A percentile compares a stretch with the other conserved stretches of the same genome.
These are phyloP conservation scores for Lamellibrachia columna DNA, from an alignment of 2,888 invertebrate species.

Conservation along the genomic window DNA sequence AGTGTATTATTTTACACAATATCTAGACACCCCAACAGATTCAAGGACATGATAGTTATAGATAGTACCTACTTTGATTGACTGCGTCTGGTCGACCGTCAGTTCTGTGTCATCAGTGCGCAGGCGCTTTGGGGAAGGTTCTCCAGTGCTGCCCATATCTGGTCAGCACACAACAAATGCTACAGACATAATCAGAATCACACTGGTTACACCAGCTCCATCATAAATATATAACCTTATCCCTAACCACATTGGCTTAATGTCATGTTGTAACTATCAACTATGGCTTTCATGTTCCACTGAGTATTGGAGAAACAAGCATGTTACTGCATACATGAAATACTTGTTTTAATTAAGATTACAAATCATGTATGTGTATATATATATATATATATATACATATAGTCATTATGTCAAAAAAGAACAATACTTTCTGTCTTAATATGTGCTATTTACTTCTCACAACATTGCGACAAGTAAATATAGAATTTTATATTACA, in stretches of 20 bases:
- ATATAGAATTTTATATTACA: too few relatives aligned
- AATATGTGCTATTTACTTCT: too few relatives aligned
- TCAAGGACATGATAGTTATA: not conserved
- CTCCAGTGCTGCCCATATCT: conserved; percentile 23
- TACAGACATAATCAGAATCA: not conserved
- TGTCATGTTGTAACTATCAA: not conserved
- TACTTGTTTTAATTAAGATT: not conserved
- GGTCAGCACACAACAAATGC: not conserved
- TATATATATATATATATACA: not conserved
- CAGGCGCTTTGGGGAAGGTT: conserved; percentile 30
- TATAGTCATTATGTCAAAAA: not conserved
- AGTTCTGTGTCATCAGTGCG: conserved; percentile 29
- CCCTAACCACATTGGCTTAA: not conserved
- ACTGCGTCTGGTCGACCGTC: conserved; percentile 46
- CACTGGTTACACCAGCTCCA: too few relatives aligned
- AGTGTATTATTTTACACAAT: too few relatives aligned
- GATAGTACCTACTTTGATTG: conserved; percentile 45
- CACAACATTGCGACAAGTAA: not conserved
- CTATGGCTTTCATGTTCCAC: not conserved
- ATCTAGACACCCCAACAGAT: not conserved
- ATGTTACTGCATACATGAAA: not conserved
- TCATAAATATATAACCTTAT: too few relatives aligned
- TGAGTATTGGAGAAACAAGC: not conserved
- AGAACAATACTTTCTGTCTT: not conserved
- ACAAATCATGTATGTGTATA: not conserved